Evolutionary conservation across 2,797 vertebrate genomes (phyloP).

Genomic region (Xerus rutilus): DNA sequence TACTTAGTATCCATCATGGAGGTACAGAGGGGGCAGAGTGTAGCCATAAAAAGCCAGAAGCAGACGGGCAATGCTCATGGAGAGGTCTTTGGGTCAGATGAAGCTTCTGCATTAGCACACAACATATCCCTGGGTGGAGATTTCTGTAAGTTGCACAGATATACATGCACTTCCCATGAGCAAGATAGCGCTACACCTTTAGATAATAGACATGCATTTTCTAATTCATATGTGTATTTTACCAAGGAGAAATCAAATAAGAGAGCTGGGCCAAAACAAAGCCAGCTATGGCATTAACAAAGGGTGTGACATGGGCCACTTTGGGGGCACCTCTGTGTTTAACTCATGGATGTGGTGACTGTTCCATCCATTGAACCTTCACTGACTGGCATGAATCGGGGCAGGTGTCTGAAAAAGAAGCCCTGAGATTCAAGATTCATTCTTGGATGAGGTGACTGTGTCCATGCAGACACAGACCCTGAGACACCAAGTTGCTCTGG

Average conservation of each 20-base stretch:
- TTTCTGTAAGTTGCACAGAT: not conserved
- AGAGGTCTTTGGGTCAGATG: not conserved
- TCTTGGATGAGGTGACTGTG: not conserved
- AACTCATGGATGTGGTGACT: not conserved
- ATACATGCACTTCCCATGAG: not conserved
- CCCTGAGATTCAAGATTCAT: not conserved
- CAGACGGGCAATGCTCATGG: not conserved
- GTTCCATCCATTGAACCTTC: not conserved
- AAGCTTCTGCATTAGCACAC: not conserved
- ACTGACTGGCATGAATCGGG: not conserved
- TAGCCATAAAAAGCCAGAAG: not conserved
- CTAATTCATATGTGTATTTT: not conserved
- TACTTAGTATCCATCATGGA: not conserved
- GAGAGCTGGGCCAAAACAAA: not conserved
- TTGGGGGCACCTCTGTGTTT: not conserved
- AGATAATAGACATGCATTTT: not conserved
- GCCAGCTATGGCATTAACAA: not conserved
- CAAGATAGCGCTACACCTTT: not conserved
- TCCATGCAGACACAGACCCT: not conserved
- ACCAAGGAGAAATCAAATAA: not conserved
- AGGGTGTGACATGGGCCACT: not conserved
- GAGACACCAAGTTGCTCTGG: not conserved
- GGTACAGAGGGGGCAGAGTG: rapidly evolving
- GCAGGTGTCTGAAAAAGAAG: not conserved
- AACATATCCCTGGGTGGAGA: not conserved